Evolutionary conservation across 2,113 vertebrate genomes (phyloP).

Genomic region (Gracilinanus agilis): DNA sequence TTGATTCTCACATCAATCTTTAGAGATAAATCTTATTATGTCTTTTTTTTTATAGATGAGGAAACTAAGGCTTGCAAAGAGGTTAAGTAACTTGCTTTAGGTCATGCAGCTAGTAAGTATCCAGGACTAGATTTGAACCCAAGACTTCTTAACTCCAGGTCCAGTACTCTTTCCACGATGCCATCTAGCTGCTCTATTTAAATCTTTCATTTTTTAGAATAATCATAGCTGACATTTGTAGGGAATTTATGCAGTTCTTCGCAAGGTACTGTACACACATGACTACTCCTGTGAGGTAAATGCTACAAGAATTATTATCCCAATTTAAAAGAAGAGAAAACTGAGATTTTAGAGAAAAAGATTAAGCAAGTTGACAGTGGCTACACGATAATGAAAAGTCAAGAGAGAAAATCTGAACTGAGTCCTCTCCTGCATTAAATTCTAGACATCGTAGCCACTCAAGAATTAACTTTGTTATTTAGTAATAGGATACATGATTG

Average conservation of each 20-base stretch:
- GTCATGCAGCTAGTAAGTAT: no score
- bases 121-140: no score
- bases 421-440: not conserved
- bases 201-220: not conserved
- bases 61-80: no score
- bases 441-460: not conserved
- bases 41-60: no score
- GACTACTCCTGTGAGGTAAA: not conserved
- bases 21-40: not conserved
- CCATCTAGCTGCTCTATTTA: not conserved
- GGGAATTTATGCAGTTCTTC: not conserved
- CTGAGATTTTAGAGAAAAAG: not conserved
- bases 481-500: not conserved
- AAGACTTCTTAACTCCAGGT: not conserved
- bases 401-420: not conserved
- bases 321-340: not conserved
- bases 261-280: not conserved
- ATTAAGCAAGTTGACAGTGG: not conserved
- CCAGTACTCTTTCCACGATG: not conserved
- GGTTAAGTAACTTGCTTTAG: no score
- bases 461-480: not conserved
- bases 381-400: not conserved
- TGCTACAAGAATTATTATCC: not conserved
- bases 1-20: not conserved
- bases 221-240: not conserved